A percentile compares a stretch with the other conserved stretches of the same genome.
Evolutionary conservation across 2,888 invertebrate genomes (phyloP).

Genomic region (Sisyra terminalis): DNA sequence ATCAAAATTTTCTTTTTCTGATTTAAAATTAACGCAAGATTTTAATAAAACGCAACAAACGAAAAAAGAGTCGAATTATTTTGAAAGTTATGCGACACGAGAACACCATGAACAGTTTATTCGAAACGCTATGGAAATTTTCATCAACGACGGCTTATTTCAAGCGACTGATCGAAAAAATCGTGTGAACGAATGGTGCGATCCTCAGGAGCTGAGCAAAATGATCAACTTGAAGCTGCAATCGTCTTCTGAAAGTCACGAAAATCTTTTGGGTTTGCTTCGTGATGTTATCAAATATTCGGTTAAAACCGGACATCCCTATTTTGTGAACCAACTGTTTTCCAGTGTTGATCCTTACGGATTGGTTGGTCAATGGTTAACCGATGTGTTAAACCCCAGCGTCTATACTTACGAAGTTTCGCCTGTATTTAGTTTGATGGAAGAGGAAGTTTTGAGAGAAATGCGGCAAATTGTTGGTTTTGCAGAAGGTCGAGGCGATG

Average conservation of each 20-base stretch:
- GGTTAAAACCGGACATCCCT: slow-evolving; percentile 80
- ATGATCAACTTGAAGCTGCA: slow-evolving; percentile 48
- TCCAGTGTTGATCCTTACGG: slow-evolving; percentile 76
- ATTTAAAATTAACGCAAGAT: too few species aligned
- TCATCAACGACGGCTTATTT: slow-evolving; percentile 61
- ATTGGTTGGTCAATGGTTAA: slow-evolving; percentile 68
- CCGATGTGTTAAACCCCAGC: slow-evolving; percentile 71
- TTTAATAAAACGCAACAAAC: too few species aligned
- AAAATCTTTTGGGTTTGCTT: slow-evolving; percentile 46
- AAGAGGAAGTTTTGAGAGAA: slow-evolving; percentile 59
- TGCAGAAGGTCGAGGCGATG: slow-evolving; percentile 57
- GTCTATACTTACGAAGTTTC: slow-evolving; percentile 84
- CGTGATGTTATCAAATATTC: slow-evolving; percentile 65
- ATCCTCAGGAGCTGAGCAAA: slow-evolving; percentile 51
- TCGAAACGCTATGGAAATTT: slow-evolving; percentile 47
- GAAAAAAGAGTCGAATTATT: slow-evolving; percentile 17
- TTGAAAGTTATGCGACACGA: slow-evolving; percentile 44
- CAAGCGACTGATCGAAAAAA: slow-evolving; percentile 50
- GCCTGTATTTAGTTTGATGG: slow-evolving; percentile 77
- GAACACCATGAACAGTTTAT: slow-evolving; percentile 56
- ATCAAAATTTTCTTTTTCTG: too few species aligned
- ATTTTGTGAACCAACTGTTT: slow-evolving; percentile 78
- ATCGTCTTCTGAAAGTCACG: slow-evolving; percentile 41
- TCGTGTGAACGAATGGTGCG: slow-evolving; percentile 68
- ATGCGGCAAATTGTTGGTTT: slow-evolving; percentile 69